phyloP scores from a whole-genome alignment of 2,797 vertebrate species.

The Botia almorhae region DNA sequence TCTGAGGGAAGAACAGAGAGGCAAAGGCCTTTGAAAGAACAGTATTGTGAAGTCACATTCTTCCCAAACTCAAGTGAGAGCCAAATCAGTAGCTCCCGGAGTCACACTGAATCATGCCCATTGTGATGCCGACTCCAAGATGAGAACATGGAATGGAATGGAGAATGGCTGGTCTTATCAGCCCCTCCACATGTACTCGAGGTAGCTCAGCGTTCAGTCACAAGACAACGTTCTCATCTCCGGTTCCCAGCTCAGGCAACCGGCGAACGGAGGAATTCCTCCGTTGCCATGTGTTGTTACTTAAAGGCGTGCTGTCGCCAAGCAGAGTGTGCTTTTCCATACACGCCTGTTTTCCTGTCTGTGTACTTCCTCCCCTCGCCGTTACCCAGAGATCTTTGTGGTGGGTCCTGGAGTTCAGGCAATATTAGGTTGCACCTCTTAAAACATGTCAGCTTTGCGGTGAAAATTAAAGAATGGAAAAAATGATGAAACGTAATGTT shows the following conservation, averaged over 20 bases:
- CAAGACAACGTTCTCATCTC: constrained; percentile 63
- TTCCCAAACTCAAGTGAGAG: constrained; percentile 84
- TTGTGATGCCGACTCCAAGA: constrained; percentile 87
- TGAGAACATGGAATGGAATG: constrained; percentile 90
- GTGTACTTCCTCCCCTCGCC: constrained; percentile 89
- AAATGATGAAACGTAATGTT: constrained; percentile 80
- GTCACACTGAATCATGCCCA: constrained; percentile 95
- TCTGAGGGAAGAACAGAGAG: constrained; percentile 69
- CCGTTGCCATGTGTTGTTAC: constrained; percentile 87
- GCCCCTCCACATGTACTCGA: constrained; percentile 73
- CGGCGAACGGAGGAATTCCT: constrained; percentile 76
- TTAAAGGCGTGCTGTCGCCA: constrained; percentile 81
- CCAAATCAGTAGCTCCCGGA: constrained; percentile 88
- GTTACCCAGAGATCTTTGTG: constrained; percentile 90
- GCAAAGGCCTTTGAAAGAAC: constrained; percentile 84
- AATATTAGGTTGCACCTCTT: constrained; percentile 87
- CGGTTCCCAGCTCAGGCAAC: constrained; percentile 53
- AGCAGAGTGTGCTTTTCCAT: constrained; percentile 88
- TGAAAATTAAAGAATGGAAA: constrained; percentile 85
- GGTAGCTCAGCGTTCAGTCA: constrained; percentile 65
- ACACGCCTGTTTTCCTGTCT: constrained; percentile 93
- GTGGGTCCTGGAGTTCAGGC: constrained; percentile 84
- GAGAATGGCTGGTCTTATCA: constrained; percentile 84
- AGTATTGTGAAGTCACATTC: constrained; percentile 85
- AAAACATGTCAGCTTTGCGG: constrained; percentile 84